Conservation (phyloP, 2,888 invertebrate species). For the Chymomyza amoena region DNA sequence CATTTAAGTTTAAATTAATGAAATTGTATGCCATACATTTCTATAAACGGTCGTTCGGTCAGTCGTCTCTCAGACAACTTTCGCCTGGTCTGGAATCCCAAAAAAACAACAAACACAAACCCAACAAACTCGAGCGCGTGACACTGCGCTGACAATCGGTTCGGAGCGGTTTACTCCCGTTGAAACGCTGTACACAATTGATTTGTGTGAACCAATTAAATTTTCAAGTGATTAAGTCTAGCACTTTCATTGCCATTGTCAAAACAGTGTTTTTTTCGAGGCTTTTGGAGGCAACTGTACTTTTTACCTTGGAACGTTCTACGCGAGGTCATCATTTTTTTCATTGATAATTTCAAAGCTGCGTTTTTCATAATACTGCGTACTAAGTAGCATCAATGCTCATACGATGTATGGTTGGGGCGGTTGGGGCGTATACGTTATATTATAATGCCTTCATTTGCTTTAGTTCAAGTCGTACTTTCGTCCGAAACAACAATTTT, state of each 20-base stretch:
- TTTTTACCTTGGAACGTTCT: neutral
- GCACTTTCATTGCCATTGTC: slow-evolving; percentile 39
- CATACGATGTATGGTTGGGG: too few species aligned
- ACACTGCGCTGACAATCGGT: slow-evolving; percentile 31
- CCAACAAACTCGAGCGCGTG: slow-evolving; percentile 5
- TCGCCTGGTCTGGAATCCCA: neutral
- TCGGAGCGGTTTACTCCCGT: slow-evolving; percentile 47
- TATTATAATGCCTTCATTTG: too few species aligned
- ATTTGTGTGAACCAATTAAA: slow-evolving; percentile 47
- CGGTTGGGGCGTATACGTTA: too few species aligned
- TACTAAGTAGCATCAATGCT: too few species aligned
- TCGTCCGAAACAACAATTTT: too few species aligned
- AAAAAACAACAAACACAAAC: slow-evolving; percentile 30
- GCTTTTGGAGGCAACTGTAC: slow-evolving; percentile 19
- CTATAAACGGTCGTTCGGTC: too few species aligned
- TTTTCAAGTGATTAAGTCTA: slow-evolving; percentile 34
- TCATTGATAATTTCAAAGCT: neutral
- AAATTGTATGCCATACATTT: slow-evolving; percentile 64
- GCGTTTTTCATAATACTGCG: neutral
- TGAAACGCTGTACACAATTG: slow-evolving; percentile 29
- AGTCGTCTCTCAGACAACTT: neutral
- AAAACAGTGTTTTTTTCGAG: slow-evolving; percentile 6
- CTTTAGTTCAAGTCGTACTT: too few species aligned
- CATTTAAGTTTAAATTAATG: slow-evolving; percentile 35
- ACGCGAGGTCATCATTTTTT: neutral